A percentile compares a stretch with the other conserved stretches of the same genome.
These are phyloP conservation scores for Psittacula derbiana DNA, from an alignment of 2,797 vertebrate genomes.

Conservation along the genomic window DNA sequence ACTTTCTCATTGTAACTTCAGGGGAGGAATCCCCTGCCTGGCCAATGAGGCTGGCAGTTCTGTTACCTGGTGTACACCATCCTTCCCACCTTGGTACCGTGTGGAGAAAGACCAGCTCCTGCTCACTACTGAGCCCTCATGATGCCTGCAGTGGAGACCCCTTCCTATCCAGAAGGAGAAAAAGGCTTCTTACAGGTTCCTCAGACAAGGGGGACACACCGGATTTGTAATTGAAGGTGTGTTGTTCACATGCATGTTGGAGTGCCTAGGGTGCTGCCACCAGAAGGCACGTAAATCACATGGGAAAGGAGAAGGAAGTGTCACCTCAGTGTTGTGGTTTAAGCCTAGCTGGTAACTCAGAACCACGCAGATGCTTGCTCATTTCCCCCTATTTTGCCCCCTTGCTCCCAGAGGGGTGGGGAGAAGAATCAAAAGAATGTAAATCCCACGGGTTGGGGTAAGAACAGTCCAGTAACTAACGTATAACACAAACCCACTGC, in stretches of 20 bases:
- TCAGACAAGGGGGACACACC: background rate
- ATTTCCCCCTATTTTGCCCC: background rate
- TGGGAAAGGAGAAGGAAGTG: background rate
- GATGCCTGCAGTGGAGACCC: background rate
- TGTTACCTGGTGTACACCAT: rapidly evolving
- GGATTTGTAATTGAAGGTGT: background rate
- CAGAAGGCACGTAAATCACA: rapidly evolving
- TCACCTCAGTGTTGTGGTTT: background rate
- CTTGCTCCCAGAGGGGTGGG: background rate
- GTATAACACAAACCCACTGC: background rate
- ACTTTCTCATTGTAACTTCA: background rate
- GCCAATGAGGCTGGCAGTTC: background rate
- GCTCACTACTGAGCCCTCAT: background rate
- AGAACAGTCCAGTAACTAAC: background rate
- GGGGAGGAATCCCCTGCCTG: background rate
- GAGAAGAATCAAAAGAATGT: background rate
- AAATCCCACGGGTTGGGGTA: background rate
- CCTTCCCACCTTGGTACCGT: background rate
- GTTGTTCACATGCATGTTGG: background rate
- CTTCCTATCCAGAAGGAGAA: background rate
- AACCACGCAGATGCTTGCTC: background rate
- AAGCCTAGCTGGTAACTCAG: background rate
- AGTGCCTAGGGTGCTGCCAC: background rate
- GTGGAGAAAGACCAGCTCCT: background rate
- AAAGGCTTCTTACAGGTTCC: background rate